Percentiles rank a stretch among this genome's conserved stretches.
These are phyloP conservation scores for Dolichopus griseipennis DNA, from an alignment of 2,888 invertebrate genomes.

Conservation along the genomic window DNA sequence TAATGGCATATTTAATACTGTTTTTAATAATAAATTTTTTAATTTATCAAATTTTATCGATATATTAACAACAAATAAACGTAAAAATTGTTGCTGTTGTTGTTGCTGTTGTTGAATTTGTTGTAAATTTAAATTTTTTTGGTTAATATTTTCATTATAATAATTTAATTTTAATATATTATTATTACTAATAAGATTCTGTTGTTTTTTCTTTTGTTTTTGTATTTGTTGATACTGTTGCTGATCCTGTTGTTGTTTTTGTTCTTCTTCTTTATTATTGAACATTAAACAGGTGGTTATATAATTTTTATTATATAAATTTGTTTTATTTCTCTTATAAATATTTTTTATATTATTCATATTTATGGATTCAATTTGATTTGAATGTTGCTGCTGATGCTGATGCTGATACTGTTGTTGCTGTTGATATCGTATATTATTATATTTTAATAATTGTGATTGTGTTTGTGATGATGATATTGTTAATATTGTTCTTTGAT, in stretches of 20 bases:
- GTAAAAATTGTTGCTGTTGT: background rate
- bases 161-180: background rate
- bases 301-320: background rate
- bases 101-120: background rate
- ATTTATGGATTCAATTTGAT: background rate
- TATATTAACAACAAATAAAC: too few species aligned
- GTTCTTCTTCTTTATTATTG: background rate
- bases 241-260: background rate
- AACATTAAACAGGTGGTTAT: too few species aligned
- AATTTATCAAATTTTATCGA: background rate
- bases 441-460: too few species aligned
- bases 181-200: too few species aligned
- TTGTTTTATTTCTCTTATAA: conserved; percentile 1
- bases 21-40: conserved; percentile 1
- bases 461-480: background rate
- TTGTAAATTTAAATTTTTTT: too few species aligned
- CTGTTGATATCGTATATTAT: too few species aligned
- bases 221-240: background rate
- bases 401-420: too few species aligned
- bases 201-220: too few species aligned
- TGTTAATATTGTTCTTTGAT: conserved; percentile 21
- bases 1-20: conserved; percentile 3
- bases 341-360: background rate
- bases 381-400: background rate
- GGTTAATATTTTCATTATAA: too few species aligned